These are phyloP conservation scores for Andrena marginata DNA, from an alignment of 2,888 invertebrate genomes.

Conservation along the genomic window DNA sequence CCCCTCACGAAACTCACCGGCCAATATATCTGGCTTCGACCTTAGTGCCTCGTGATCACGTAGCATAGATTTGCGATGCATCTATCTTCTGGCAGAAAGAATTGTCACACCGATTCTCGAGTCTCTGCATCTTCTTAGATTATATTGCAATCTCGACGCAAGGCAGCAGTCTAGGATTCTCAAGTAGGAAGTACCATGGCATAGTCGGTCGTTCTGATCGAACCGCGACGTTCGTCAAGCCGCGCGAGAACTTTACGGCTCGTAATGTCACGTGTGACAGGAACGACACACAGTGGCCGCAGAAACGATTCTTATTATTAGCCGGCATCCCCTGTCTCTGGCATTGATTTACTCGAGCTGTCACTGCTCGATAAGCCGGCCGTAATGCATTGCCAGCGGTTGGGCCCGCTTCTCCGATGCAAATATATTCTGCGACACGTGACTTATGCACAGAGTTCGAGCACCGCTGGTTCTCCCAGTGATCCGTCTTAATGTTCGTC, in stretches of 20 bases:
- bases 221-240: constrained; percentile 31
- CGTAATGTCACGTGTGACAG: constrained; percentile 34
- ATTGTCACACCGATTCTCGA: no score
- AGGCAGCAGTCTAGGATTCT: no score
- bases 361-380: constrained; percentile 75
- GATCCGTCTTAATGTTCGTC: constrained; percentile 33
- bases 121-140: no score
- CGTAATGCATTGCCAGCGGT: constrained; percentile 72
- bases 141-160: no score
- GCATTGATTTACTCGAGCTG: constrained; percentile 77
- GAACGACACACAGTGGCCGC: constrained; percentile 43
- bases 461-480: constrained; percentile 19
- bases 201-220: constrained; percentile 23
- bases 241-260: constrained; percentile 44
- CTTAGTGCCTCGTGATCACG: no score
- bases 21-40: no score
- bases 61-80: no score
- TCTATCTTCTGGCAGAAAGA: no score
- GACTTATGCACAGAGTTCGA: constrained; percentile 45
- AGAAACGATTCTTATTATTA: constrained; percentile 68
- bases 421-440: constrained; percentile 53
- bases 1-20: no score
- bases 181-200: no score
- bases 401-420: constrained; percentile 41
- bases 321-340: constrained; percentile 51